Conservation (phyloP, 2,113 vertebrate species). For the Grus americana region DNA sequence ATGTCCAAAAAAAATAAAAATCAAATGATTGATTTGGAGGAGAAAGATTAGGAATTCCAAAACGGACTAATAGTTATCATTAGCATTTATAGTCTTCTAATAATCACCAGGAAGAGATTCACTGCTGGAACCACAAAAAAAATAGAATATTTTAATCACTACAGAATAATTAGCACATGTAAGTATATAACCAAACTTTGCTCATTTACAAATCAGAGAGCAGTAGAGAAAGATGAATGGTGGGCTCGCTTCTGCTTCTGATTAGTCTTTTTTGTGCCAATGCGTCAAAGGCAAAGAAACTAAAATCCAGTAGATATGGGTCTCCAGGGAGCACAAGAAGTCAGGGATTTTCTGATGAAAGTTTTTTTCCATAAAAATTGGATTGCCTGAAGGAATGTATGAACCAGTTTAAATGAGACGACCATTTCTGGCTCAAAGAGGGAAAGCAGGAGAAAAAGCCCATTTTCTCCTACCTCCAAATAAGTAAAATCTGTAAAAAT, state of each 20-base stretch:
- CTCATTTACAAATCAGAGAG: not conserved
- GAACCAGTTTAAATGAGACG: conserved; percentile 59
- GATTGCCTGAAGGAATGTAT: conserved; percentile 41
- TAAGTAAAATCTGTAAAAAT: conserved; percentile 23
- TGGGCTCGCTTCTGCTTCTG: not conserved
- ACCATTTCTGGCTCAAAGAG: conserved; percentile 14
- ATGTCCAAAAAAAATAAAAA: too few relatives aligned
- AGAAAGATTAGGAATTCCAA: not conserved
- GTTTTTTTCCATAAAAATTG: conserved; percentile 37
- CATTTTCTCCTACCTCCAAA: not conserved
- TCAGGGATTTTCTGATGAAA: conserved; percentile 45
- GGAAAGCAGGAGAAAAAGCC: not conserved
- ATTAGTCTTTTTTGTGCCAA: not conserved
- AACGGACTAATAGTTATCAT: not conserved
- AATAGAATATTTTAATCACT: not conserved
- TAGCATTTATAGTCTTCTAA: not conserved
- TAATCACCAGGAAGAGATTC: not conserved
- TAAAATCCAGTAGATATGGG: not conserved
- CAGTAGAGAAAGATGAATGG: not conserved
- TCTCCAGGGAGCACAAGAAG: not conserved
- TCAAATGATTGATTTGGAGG: not conserved
- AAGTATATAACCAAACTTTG: not conserved
- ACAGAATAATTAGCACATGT: not conserved
- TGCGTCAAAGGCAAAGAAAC: not conserved
- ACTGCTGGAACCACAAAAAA: not conserved